These are phyloP conservation scores for Macrobrachium rosenbergii DNA, from an alignment of 1,140 invertebrate genomes.

Conservation along the genomic window DNA sequence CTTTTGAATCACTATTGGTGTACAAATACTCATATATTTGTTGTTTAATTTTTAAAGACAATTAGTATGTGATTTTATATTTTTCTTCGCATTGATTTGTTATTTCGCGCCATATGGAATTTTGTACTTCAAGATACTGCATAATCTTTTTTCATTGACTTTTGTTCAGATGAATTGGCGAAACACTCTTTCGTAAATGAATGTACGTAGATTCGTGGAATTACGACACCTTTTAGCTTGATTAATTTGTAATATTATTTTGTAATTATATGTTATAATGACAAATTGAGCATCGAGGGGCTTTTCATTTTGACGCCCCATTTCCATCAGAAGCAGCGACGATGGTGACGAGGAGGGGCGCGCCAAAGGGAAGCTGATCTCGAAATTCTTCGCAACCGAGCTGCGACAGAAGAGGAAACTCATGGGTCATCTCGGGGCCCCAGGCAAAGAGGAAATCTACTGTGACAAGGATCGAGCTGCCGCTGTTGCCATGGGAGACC, in stretches of 20 bases:
- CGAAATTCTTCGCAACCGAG: constrained; percentile 57
- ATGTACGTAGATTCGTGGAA: no score
- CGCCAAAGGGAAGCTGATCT: constrained; percentile 45
- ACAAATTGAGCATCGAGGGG: not conserved
- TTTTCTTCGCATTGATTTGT: no score
- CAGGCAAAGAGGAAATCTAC: constrained; percentile 81
- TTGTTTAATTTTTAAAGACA: no score
- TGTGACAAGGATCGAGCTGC: constrained; percentile 92
- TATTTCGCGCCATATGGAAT: no score
- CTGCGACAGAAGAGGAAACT: constrained; percentile 61
- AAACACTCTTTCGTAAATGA: no score
- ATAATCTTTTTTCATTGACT: no score
- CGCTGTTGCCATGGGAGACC: constrained; percentile 84
- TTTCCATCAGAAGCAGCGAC: not conserved
- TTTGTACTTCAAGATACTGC: no score
- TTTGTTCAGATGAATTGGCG: no score
- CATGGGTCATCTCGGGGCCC: constrained; percentile 54
- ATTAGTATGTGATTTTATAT: no score
- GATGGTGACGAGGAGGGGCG: constrained; percentile 7
- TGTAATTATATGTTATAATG: not conserved
- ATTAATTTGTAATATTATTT: not conserved
- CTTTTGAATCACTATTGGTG: no score
- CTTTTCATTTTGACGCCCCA: not conserved
- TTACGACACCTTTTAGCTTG: not conserved
- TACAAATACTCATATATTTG: no score